Conservation (phyloP, 2,888 invertebrate species). For the Clepsis dumicolana region DNA sequence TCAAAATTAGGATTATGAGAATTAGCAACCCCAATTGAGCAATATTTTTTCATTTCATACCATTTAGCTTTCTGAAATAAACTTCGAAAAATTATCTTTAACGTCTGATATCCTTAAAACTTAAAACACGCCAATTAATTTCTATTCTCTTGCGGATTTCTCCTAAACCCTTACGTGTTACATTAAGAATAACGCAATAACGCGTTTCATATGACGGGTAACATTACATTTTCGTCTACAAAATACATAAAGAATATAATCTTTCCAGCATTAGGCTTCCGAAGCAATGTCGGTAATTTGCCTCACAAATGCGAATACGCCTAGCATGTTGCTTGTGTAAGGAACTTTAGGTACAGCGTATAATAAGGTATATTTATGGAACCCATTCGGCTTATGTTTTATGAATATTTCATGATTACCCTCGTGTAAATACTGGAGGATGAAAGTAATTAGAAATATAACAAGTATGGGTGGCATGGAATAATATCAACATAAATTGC, state of each 20-base stretch:
- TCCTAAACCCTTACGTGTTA: slow-evolving; percentile 12
- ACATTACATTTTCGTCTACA: slow-evolving; percentile 49
- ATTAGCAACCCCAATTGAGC: too few relatives aligned
- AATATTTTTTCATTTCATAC: too few relatives aligned
- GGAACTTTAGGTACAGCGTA: slow-evolving; percentile 11
- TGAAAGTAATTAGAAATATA: slow-evolving; percentile 40
- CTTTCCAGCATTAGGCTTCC: slow-evolving; percentile 63
- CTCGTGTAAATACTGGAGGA: slow-evolving; percentile 37
- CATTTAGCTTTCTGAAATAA: too few relatives aligned
- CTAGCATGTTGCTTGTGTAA: slow-evolving; percentile 1
- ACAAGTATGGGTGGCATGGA: slow-evolving; percentile 13
- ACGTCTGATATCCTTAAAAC: too few relatives aligned
- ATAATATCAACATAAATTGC: slow-evolving; percentile 22
- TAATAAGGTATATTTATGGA: slow-evolving; percentile 33
- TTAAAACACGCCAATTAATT: background rate
- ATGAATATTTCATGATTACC: slow-evolving; percentile 65
- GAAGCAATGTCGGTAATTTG: slow-evolving; percentile 66
- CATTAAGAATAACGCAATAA: slow-evolving; percentile 35
- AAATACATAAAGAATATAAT: slow-evolving; percentile 63
- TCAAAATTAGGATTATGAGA: too few relatives aligned
- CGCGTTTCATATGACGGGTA: slow-evolving; percentile 28
- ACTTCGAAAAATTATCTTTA: too few relatives aligned
- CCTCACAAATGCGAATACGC: slow-evolving; percentile 65
- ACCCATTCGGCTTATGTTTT: slow-evolving; percentile 53
- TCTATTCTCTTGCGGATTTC: slow-evolving; percentile 9